Base-by-base conservation (phyloP, 2,113 vertebrate species). In the Ibidorhyncha struthersii region DNA sequence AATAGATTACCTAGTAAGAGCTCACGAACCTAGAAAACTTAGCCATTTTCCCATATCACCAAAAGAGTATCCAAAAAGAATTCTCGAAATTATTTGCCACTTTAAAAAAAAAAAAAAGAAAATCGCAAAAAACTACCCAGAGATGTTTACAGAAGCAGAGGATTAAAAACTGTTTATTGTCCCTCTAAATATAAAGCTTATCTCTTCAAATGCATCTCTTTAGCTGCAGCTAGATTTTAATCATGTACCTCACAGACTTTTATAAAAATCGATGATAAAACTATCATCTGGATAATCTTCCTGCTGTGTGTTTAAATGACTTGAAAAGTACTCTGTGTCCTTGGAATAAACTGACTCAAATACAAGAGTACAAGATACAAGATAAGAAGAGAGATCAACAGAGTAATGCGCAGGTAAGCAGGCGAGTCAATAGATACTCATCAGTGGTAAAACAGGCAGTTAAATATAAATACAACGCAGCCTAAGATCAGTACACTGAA, bases 321-420 rank as follows among this genome's bases (percentile, higher is more conserved):
- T 90, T 89, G 63, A 80, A 92, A 96, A 95, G 85, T 82, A 94
- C 95, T 93, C 67, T 50, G 50, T 93, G 92, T 93, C 86, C 93
- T 96, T 96, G 83, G 80, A 94, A 91, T 92, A 96, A 96, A 96
- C 92, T 90, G 86, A 93, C 72, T 94, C 67, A 67, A 92, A 84
- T 55, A 67, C 55, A 88, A 90, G 80, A 96, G 82, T 50, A 90
- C 76, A 94, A 89, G 89, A 89, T 36, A 23, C 81, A 89, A 94
- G 92, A 86, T 77, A 91, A 90, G 65, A 76, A 63, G 49, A 90
- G 30, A 88, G 62, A 96, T 95, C 92, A 80, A 93, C 83, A 81
- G 40, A 90, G 62, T 83, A 96, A 90, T 83, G 58, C 49, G 41
- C 71, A 92, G 82, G 93, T 93, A 93, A 93, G 63, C 63, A 83